A percentile compares a stretch with the other conserved stretches of the same genome.
Evolutionary conservation across 2,888 invertebrate genomes (phyloP).

Genomic region (Cremastobaeus sp.): DNA sequence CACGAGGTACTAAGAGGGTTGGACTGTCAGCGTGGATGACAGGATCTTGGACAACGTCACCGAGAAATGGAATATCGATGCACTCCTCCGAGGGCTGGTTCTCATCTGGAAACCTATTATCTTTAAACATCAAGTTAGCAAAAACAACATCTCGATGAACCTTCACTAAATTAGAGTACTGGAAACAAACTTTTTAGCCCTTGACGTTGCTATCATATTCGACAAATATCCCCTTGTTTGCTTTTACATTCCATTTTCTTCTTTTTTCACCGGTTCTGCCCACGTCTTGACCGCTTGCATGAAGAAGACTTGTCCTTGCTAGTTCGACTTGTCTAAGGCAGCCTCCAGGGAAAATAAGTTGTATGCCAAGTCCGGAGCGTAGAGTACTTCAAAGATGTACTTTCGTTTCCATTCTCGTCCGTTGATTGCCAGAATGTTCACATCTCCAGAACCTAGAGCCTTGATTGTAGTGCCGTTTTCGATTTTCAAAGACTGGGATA

Average conservation of each 20-base stretch:
- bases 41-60: not conserved
- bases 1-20: not conserved
- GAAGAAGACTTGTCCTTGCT: slow-evolving; percentile 10
- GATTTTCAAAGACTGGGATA: slow-evolving; percentile 11
- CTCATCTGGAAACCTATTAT: no score
- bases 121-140: slow-evolving; percentile 2
- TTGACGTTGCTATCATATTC: slow-evolving; percentile 36
- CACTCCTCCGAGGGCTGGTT: not conserved
- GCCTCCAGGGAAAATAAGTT: slow-evolving; percentile 19
- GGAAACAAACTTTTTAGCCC: slow-evolving; percentile 36
- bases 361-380: slow-evolving; percentile 5
- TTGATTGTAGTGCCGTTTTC: slow-evolving; percentile 47
- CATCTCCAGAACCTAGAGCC: slow-evolving; percentile 32
- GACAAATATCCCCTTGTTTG: slow-evolving; percentile 32
- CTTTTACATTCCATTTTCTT: slow-evolving; percentile 35
- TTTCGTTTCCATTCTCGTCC: not conserved
- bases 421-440: not conserved
- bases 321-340: slow-evolving; percentile 18
- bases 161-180: no score
- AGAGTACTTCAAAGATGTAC: not conserved
- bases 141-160: slow-evolving; percentile 17
- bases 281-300: slow-evolving; percentile 11
- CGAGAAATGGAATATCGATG: not conserved
- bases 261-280: slow-evolving; percentile 32
- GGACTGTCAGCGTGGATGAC: not conserved